Percentiles rank a stretch among this genome's conserved stretches.
Conservation (phyloP, 2,888 invertebrate genomes). For the Galerucella pusilla region DNA sequence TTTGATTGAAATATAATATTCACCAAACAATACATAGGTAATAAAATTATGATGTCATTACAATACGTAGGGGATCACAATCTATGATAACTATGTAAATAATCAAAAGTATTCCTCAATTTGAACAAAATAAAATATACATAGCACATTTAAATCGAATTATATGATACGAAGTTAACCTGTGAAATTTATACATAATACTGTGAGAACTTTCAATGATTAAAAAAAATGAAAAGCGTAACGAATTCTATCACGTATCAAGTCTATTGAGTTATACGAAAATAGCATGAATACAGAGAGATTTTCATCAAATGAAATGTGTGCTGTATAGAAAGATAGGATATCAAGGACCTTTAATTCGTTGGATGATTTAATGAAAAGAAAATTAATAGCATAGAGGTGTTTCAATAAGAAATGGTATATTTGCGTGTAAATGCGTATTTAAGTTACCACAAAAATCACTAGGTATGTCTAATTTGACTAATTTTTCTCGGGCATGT, state of each 20-base stretch:
- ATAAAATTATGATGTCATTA: too few species aligned
- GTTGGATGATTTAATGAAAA: background rate
- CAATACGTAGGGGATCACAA: too few species aligned
- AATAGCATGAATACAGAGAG: background rate
- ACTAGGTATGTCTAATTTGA: background rate
- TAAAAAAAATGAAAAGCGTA: background rate
- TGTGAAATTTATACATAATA: background rate
- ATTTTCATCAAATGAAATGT: background rate
- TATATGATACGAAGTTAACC: too few species aligned
- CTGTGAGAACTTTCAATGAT: background rate
- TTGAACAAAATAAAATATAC: too few species aligned
- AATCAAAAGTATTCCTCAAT: too few species aligned
- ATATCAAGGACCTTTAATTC: background rate
- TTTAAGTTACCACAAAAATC: background rate
- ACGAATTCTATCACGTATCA: background rate
- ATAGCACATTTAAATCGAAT: too few species aligned
- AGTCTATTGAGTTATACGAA: background rate
- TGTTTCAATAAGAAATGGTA: background rate
- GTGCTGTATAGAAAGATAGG: background rate
- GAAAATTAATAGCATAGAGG: constrained; percentile 1
- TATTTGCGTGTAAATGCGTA: constrained; percentile 1
- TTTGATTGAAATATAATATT: too few species aligned
- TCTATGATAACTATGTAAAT: too few species aligned
- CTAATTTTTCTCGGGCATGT: background rate
- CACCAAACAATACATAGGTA: too few species aligned